phyloP scores from a whole-genome alignment of 2,797 vertebrate species.

The Chelidonichthys spinosus region DNA sequence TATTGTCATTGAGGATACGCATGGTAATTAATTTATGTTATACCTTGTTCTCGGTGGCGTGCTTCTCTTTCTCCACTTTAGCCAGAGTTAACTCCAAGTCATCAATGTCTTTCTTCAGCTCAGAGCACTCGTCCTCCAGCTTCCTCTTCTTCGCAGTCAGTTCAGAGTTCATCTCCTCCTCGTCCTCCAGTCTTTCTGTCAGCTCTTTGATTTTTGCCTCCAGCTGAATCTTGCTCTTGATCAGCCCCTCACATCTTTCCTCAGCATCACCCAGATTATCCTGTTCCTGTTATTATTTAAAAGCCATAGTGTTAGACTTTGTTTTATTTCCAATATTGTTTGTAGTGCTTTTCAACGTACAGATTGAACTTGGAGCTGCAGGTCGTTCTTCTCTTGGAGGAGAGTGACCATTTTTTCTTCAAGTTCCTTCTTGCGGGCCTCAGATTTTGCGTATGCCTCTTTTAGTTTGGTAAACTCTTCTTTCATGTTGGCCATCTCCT shows the following conservation, averaged over 20 bases:
- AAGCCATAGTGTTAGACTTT: background rate
- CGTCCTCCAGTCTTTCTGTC: constrained; percentile 86
- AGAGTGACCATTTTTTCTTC: constrained; percentile 87
- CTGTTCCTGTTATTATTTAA: constrained; percentile 80
- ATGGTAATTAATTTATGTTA: background rate
- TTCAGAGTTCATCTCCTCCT: constrained; percentile 87
- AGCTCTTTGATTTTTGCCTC: constrained; percentile 88
- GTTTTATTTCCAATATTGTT: background rate
- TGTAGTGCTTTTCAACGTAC: constrained; percentile 46
- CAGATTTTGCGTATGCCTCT: constrained; percentile 84
- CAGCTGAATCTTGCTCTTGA: constrained; percentile 89
- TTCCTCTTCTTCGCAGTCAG: constrained; percentile 87
- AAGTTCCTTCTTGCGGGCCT: constrained; percentile 83
- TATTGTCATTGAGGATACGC: background rate
- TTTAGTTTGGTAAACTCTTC: constrained; percentile 84
- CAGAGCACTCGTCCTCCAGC: constrained; percentile 88
- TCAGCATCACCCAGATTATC: constrained; percentile 88
- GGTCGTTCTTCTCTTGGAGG: constrained; percentile 86
- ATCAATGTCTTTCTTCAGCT: constrained; percentile 90
- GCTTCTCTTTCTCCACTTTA: constrained; percentile 92
- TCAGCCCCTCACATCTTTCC: constrained; percentile 88
- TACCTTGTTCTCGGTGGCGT: constrained; percentile 91
- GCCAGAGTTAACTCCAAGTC: constrained; percentile 88
- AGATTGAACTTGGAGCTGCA: constrained; percentile 83
- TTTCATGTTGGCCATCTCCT: constrained; percentile 89